Evolutionary conservation across 2,797 vertebrate genomes (phyloP), one percentile per base, ranked within the genome.

Genomic region (Potorous gilbertii): DNA sequence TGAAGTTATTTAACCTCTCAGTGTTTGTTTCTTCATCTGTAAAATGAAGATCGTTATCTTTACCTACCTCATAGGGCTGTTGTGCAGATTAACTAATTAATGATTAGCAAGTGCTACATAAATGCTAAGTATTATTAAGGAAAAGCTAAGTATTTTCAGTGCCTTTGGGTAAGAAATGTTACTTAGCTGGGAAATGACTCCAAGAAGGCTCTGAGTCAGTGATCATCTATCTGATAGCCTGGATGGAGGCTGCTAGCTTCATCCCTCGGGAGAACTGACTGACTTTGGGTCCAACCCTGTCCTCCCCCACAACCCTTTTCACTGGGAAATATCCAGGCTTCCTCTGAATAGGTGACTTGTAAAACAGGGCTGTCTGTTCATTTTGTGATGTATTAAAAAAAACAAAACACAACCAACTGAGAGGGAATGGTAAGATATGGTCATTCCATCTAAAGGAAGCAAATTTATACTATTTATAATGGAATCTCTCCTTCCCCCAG

Each of bases 1-100:
- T 97, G 96, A 97, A 97, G 97, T 97, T 96, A 96, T 96, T 97
- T 97, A 97, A 97, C 97, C 96, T 97, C 95, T 97, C 96, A 94
- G 95, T 95, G 96, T 96, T 97, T 97, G 97, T 97, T 97, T 97
- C 96, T 97, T 97, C 97, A 97, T 97, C 97, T 97, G 97, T 97
- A 97, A 98, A 98, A 97, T 97, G 96, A 97, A 96, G 92, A 96
- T 97, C 96, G 97, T 97, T 98, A 97, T 96, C 96, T 93, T 97
- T 95, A 98, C 97, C 97, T 98, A 97, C 97, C 97, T 98, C 95
- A 92, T 57, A 97, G 96, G 95, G 91, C 96, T 95, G 94, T 92
- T 93, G 90, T 96, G 97, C 97, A 97, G 95, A 97, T 98, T 90
- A 97, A 97, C 97, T 97, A 98, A 98, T 97, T 98, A 97, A 97